A percentile compares a stretch with the other conserved stretches of the same genome.
Evolutionary conservation across 2,888 invertebrate species (phyloP).

Genomic region (Nezara viridula): DNA sequence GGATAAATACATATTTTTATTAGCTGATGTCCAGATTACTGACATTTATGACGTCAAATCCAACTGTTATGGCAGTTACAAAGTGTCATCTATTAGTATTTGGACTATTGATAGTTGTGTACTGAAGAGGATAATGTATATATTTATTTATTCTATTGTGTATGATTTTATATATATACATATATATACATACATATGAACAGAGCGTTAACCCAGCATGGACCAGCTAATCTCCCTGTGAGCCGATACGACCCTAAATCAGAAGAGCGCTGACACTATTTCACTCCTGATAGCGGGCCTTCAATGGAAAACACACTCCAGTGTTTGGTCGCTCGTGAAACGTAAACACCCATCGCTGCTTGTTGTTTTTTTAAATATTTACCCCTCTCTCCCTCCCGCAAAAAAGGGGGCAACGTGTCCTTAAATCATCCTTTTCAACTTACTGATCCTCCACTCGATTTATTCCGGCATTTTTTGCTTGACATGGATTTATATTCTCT

Average conservation of each 20-base stretch:
- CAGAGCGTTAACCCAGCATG: not conserved
- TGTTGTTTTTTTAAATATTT: constrained; percentile 35
- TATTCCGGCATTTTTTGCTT: not conserved
- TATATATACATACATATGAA: not conserved
- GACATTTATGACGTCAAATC: no score
- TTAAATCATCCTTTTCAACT: constrained; percentile 35
- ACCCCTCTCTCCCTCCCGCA: not conserved
- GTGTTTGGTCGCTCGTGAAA: constrained; percentile 13
- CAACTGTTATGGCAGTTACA: no score
- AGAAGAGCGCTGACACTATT: constrained; percentile 9
- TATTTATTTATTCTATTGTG: no score
- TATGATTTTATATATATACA: not conserved
- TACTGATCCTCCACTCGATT: constrained; percentile 33
- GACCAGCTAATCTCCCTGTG: not conserved
- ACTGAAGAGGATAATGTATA: no score
- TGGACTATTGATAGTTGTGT: no score
- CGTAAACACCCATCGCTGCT: constrained; percentile 14
- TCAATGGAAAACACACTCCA: constrained; percentile 10
- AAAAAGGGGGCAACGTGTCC: not conserved
- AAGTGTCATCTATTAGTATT: no score
- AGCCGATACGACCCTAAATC: not conserved
- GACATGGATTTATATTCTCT: not conserved
- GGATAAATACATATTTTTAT: no score
- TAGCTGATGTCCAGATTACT: no score
- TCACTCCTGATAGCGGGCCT: not conserved